Percentiles rank a stretch among this genome's conserved stretches.
Evolutionary conservation across 2,888 invertebrate species (phyloP).

Genomic region (Megalurothrips usitatus): DNA sequence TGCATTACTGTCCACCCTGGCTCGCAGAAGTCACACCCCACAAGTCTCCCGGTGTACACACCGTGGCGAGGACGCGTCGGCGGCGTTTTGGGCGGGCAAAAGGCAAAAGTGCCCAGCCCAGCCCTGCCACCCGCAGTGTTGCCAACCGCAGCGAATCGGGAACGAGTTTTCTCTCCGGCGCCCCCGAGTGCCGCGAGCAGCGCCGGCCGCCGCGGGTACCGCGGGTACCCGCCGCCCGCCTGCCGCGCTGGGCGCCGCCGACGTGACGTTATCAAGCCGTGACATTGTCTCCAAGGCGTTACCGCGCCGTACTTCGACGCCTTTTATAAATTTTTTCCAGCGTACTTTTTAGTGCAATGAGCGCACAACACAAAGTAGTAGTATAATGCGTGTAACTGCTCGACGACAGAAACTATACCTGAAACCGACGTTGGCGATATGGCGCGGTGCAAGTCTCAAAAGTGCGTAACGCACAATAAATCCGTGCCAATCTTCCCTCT

Average conservation of each 20-base stretch:
- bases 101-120: background rate
- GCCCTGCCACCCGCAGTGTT: background rate
- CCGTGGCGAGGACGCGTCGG: background rate
- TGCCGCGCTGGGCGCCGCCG: no score
- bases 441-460: no score
- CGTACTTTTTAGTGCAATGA: background rate
- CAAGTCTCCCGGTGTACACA: background rate
- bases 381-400: no score
- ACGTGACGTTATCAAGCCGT: background rate
- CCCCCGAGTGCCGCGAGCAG: background rate
- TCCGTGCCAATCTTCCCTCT: no score
- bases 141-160: slow-evolving; percentile 5
- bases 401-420: no score
- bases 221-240: no score
- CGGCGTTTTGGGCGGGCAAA: background rate
- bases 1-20: no score
- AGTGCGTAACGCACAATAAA: no score
- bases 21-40: no score
- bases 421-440: no score
- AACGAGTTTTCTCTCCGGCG: background rate
- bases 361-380: background rate
- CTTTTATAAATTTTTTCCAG: background rate
- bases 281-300: background rate
- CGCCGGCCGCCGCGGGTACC: no score
- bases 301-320: background rate